phyloP scores from a whole-genome alignment of 2,888 invertebrate genomes.

The Netelia fuscicornis region DNA sequence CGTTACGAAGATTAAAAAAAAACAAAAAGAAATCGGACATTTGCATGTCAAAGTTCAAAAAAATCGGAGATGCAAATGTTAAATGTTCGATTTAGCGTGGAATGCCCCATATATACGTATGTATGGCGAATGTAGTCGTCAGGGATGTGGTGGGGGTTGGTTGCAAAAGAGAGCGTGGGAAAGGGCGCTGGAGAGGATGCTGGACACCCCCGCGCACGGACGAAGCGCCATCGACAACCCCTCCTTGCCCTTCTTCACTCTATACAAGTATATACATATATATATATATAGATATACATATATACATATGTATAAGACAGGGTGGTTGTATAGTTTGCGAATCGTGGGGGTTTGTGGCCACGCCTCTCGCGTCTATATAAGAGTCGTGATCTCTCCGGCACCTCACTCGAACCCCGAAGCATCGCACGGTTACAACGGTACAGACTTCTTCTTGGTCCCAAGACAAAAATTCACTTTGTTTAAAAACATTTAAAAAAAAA shows the following conservation, averaged over 20 bases:
- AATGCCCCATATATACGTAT: not conserved
- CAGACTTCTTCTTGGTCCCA: conserved; percentile 23
- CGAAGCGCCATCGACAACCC: conserved; percentile 54
- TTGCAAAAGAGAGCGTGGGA: conserved; percentile 22
- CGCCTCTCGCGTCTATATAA: conserved; percentile 83
- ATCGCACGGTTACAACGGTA: conserved; percentile 68
- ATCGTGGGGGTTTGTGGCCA: conserved; percentile 76
- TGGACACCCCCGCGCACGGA: conserved; percentile 53
- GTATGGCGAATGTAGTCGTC: not conserved
- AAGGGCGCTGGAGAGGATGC: conserved; percentile 49
- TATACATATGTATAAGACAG: conserved; percentile 16
- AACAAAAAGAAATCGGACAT: too few relatives aligned
- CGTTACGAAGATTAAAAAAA: too few relatives aligned
- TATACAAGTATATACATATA: conserved; percentile 17
- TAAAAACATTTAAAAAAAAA: not conserved
- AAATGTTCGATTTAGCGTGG: too few relatives aligned
- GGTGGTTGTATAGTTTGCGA: conserved; percentile 19
- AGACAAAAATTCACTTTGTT: conserved; percentile 1
- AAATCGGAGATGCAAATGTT: too few relatives aligned
- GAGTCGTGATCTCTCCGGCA: conserved; percentile 73
- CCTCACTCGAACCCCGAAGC: conserved; percentile 80
- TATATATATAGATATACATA: conserved; percentile 12
- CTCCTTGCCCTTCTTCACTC: conserved; percentile 36
- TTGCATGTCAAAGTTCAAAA: too few relatives aligned
- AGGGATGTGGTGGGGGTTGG: not conserved